Base-by-base conservation (phyloP, 2,888 invertebrate genomes). In the Philereme transversata region DNA sequence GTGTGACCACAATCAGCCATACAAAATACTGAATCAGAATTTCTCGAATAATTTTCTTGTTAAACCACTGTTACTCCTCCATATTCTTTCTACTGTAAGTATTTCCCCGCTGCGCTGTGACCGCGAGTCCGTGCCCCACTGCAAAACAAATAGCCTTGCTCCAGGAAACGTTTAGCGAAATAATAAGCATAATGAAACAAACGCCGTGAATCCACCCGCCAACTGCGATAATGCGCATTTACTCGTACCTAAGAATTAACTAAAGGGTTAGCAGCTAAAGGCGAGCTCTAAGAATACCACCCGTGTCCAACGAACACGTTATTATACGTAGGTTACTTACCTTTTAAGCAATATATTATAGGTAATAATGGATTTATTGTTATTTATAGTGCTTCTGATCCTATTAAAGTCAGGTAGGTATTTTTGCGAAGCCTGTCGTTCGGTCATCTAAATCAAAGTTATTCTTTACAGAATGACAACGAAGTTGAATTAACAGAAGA, bases 401-500 rank as follows among this genome's bases (percentile, higher is more conserved):
- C 33, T 10, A 36, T 50, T 50, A 55, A 51, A 57, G 66, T 54
- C 53, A 47, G 34, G 36, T 47, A 50, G 59, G 9, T 49, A 62
- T 50, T 55, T 46, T 51, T 55, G 47, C 0, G n/a, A 22, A 22
- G 22, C 22, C 22, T 22, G 22, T 22, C 22, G 22, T 3, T 5
- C 36, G 38, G 9, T 51, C 36, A n/a, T 38, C 33, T 36, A 40
- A 41, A 38, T 49, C 36, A 45, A 41, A 45, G 38, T 43, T 38
- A 56, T 45, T 65, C 70, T 67, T 76, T 76, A 10, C 76, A 90
- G 93, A 77, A 74, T 57, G 89, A 90, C 70, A 86, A 83, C 70
- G 90, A 90, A 71, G 62, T 88, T 82, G 88, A 93, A 70, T 81
- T 93, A 72, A 86, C 89, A 47, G 93, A 93, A 46, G 93, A 94